Conservation (phyloP, 1,140 invertebrate species). For the Lordiphosa clarofinis region DNA sequence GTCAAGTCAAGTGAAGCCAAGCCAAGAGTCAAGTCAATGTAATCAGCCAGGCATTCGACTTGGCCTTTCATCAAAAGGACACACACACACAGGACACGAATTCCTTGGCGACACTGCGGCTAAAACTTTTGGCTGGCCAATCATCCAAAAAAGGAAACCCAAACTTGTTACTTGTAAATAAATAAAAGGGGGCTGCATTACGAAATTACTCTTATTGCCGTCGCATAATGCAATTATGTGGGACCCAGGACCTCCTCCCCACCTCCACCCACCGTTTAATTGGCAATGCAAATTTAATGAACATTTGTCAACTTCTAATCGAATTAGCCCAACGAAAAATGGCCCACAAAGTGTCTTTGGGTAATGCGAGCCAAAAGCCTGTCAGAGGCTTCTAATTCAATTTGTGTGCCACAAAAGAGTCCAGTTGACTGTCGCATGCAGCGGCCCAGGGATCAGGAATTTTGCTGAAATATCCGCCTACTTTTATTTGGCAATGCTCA, state of each 20-base stretch:
- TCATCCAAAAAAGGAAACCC: conserved; percentile 43
- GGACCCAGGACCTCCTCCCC: background rate
- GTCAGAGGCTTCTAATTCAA: conserved; percentile 5
- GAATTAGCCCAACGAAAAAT: conserved; percentile 33
- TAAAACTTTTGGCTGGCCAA: conserved; percentile 62
- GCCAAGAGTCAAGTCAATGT: conserved; percentile 31
- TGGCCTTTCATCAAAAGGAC: conserved; percentile 64
- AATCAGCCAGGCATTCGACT: conserved; percentile 67
- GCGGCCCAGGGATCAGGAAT: background rate
- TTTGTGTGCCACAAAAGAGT: conserved; percentile 32
- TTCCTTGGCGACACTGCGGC: conserved; percentile 51
- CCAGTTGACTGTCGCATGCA: conserved; percentile 10
- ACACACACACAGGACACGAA: conserved; percentile 8
- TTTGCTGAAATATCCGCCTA: conserved; percentile 9
- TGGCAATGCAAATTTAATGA: conserved; percentile 73
- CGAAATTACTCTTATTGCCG: background rate
- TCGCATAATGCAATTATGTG: conserved; percentile 56
- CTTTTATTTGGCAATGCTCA: conserved; percentile 40
- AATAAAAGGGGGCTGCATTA: conserved; percentile 29
- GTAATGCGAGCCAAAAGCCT: too few species aligned
- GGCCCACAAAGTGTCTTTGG: conserved; percentile 19
- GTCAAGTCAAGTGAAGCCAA: conserved; percentile 6
- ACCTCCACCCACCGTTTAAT: conserved; percentile 41
- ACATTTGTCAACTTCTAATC: conserved; percentile 59
- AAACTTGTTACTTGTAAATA: conserved; percentile 28